Evolutionary conservation across 2,797 vertebrate genomes (phyloP).

Genomic region (Poeciliopsis infans): DNA sequence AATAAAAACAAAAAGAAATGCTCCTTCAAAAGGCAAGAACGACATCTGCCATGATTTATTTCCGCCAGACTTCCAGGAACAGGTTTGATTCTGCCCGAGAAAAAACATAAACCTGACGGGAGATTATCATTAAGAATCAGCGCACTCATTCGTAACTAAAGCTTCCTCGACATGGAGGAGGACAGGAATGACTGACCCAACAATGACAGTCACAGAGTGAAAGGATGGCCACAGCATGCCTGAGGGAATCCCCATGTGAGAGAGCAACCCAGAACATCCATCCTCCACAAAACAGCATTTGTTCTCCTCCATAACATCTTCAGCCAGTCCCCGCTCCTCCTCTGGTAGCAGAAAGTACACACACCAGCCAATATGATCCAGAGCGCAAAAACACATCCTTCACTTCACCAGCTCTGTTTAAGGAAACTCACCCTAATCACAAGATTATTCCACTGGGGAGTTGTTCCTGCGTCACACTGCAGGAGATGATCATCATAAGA

Average conservation of each 20-base stretch:
- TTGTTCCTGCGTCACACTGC: slow-evolving; percentile 42
- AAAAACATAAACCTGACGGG: not conserved
- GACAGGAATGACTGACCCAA: slow-evolving; percentile 1
- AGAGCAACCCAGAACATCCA: slow-evolving; percentile 12
- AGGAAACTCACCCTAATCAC: slow-evolving; percentile 42
- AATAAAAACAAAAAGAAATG: not conserved
- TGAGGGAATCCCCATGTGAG: slow-evolving; percentile 71
- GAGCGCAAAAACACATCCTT: slow-evolving; percentile 18
- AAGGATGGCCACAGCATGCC: slow-evolving; percentile 53
- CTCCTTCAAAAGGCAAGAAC: not conserved
- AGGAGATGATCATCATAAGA: slow-evolving; percentile 64
- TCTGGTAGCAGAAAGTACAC: not conserved
- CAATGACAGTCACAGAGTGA: slow-evolving; percentile 32
- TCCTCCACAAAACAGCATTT: slow-evolving; percentile 58
- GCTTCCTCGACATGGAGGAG: not conserved
- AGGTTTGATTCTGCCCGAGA: not conserved
- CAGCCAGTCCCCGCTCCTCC: slow-evolving; percentile 11
- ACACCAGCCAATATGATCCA: slow-evolving; percentile 7
- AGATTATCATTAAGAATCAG: not conserved
- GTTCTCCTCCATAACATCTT: slow-evolving; percentile 51
- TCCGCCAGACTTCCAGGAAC: not conserved
- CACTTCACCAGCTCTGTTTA: slow-evolving; percentile 20
- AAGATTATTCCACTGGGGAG: slow-evolving; percentile 37
- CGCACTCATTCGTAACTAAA: not conserved
- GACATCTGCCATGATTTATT: not conserved